Base-by-base conservation (phyloP, 2,113 vertebrate genomes). In the Rhipidura dahli region DNA sequence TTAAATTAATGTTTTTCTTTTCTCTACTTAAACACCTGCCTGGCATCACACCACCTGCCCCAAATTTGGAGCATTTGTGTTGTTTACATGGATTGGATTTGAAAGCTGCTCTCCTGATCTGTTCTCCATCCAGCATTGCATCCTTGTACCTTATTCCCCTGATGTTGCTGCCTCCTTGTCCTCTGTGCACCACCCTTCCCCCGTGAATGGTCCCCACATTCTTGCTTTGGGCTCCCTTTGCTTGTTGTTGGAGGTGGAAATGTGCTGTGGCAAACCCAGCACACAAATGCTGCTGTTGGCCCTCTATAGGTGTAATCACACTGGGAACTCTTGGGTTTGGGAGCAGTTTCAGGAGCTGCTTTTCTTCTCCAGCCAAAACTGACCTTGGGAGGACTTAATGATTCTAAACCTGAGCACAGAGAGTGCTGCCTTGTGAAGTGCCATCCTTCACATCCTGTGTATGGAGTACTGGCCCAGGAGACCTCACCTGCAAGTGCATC, bases 381-480 rank as follows among this genome's bases (percentile, higher is more conserved):
- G 63, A 56, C 40, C 19, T n/a, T 40, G 57, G 53, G 22, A 91
- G 27, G n/a, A 30, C n/a, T 31, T 54, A 26, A 3, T 15, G 16
- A 21, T 33, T 28, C 50, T 59, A 15, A 77, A 50, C 18, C n/a
- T 72, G 57, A 60, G 64, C 22, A 4, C 23, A 39, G 44, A 45
- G 31, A 7, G 10, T 0, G 0, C 35, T 69, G 13, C 75, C 42
- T 85, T 44, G 21, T 45, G 63, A n/a, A 8, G 54, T 23, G 10
- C 35, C 3, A 0, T 63, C 60, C 51, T 63, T 77, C 39, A 2
- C 0, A 0, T 71, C 64, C 68, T 1, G 2, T 16, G 10, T 8
- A 2, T 11, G 61, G 60, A 66, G 33, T 15, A 4, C 23, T 39
- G 44, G 19, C 79, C n/a, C 40, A 21, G 65, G 42, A 71, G 28